These are phyloP conservation scores for Tillus elongatus DNA, from an alignment of 2,888 invertebrate species.

Conservation along the genomic window DNA sequence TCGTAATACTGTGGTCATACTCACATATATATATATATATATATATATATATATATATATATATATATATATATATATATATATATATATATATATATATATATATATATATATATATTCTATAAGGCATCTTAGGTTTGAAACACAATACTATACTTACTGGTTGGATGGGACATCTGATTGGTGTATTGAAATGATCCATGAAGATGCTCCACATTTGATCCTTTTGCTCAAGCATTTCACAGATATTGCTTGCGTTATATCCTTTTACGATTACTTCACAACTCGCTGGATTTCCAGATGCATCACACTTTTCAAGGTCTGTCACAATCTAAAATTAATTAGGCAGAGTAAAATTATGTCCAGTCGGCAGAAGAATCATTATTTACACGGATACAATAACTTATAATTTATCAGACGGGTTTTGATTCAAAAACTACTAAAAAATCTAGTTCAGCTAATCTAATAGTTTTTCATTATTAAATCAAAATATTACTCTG, in stretches of 20 bases:
- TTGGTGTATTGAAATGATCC: conserved; percentile 19
- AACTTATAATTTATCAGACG: no score
- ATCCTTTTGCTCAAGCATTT: conserved; percentile 18
- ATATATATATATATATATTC: background rate
- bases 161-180: conserved; percentile 24
- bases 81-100: conserved; percentile 5
- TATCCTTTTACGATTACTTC: conserved; percentile 24
- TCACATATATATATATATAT: no score
- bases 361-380: no score
- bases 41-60: no score
- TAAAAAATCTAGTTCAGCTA: no score
- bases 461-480: no score
- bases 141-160: conserved; percentile 19
- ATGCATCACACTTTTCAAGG: conserved; percentile 23
- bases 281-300: conserved; percentile 23
- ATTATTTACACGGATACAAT: no score
- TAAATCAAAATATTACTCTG: no score
- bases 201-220: conserved; percentile 23
- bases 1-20: no score
- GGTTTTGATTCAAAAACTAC: no score
- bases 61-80: conserved; percentile 5
- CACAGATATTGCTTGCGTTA: conserved; percentile 22
- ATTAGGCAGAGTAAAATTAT: background rate
- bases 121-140: background rate
- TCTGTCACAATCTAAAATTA: conserved; percentile 23